A percentile compares a stretch with the other conserved stretches of the same genome.
These are phyloP conservation scores for Steinernema carpocapsae DNA, from an alignment of 2,888 invertebrate species.

Conservation along the genomic window DNA sequence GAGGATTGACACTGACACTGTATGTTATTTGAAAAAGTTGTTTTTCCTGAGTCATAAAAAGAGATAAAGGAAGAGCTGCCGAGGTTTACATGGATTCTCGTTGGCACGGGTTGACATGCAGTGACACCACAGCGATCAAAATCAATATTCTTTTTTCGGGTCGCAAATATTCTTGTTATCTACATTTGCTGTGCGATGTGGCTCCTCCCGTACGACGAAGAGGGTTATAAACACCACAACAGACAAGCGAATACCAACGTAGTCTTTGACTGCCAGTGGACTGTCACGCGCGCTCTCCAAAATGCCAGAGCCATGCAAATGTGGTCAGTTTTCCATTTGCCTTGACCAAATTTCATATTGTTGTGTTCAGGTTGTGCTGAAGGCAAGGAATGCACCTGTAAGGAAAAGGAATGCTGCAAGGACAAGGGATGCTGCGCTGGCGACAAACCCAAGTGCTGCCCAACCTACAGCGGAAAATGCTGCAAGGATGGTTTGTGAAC, in stretches of 20 bases:
- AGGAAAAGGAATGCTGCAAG: conserved; percentile 30
- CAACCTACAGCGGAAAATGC: conserved; percentile 7
- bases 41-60: too few relatives aligned
- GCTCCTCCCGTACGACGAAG: conserved; percentile 7
- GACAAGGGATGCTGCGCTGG: background rate
- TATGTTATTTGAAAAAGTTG: too few relatives aligned
- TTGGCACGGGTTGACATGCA: background rate
- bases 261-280: too few relatives aligned
- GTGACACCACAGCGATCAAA: conserved; percentile 1
- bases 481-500: background rate
- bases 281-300: background rate
- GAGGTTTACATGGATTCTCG: background rate
- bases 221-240: background rate
- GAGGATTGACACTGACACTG: too few relatives aligned
- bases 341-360: background rate
- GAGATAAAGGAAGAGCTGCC: too few relatives aligned
- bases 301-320: conserved; percentile 29
- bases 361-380: conserved; percentile 22
- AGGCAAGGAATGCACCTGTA: conserved; percentile 28
- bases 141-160: background rate
- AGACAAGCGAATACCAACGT: too few relatives aligned
- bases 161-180: conserved; percentile 26
- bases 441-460: background rate
- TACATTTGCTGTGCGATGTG: background rate
- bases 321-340: background rate